Base-by-base conservation (phyloP, 2,113 vertebrate genomes). In the Petrocephalus zakoni region DNA sequence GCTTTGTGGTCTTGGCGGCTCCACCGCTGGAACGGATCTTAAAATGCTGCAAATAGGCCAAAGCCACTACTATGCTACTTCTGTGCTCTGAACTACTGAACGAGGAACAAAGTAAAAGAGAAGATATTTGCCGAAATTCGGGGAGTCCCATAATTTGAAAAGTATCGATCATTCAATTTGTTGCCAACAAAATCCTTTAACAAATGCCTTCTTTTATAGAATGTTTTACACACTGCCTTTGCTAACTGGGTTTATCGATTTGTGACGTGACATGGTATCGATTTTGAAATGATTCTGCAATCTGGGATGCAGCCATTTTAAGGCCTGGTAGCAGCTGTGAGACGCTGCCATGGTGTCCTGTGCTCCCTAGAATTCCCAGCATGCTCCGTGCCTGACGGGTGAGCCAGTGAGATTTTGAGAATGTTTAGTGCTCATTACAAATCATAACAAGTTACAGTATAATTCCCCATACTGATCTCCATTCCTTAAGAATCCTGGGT, bases 251-350 rank as follows among this genome's bases (percentile, higher is more conserved):
- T 9, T 81, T 6, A 46, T 81, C 19, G 19, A 22, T 81, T 21
- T 81, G 5, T 46, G 42, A 34, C 75, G 21, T 46, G 37, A 21
- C 25, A 15, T 81, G 34, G 15, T 46, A 46, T 34, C 15, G 58
- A 78, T 42, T 42, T 46, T 81, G 42, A 46, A 81, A 81, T 81
- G 42, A 19, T 46, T 49, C 34, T 29, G 88, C 55, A 7, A 56
- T 64, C 3, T 46, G 56, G 13, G 82, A 58, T 85, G 81, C 10
- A 53, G n/a, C 19, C 46, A 22, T 49, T 85, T 13, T 7, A 52
- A 85, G 88, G 55, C 1, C 55, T 64, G 88, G 34, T n/a, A 2
- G 56, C 55, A 19, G 88, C 81, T 88, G 87, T 19, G 64, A 78
- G 9, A 34, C 6, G 61, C 21, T 0, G 6, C 21, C 82, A 4